Base-by-base conservation (phyloP, 92 coral and sea anemone species). In the Paragorgia papillata region DNA sequence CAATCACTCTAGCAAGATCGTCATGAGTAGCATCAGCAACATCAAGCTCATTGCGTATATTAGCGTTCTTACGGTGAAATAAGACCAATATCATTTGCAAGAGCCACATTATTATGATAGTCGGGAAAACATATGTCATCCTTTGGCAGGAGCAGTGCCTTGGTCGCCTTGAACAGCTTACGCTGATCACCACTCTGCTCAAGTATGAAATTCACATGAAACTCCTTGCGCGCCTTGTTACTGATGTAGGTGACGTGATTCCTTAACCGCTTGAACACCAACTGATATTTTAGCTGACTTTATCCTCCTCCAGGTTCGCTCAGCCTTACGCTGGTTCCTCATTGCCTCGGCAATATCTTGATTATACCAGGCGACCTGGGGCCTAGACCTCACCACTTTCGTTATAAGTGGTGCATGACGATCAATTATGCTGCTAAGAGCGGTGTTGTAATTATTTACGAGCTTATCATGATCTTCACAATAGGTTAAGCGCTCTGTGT, bases 311-410 rank as follows among this genome's bases (percentile, higher is more conserved):
- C 89, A 74, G n/a, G 17, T 49, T 32, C 73, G 79, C 39, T 80
- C 89, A 9, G 89, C 89, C 41, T 57, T 79, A 31, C 74, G 66
- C 49, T 31, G 87, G 63, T 57, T 64, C 51, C 86, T 85, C 62
- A 80, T 81, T 40, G 82, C 89, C 74, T 80, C 89, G 22, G 85
- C 82, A 9, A 85, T 85, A 62, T 74, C 85, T 21, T 58, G 41
- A 46, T 73, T 80, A 80, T 85, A 80, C 89, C 85, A 80, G 56
- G 85, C 65, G 24, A 79, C 85, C 73, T 85, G 74, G 46, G 89
- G 86, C 66, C 89, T 66, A 70, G 79, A 56, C 75, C 80, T 60
- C 40, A 81, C 89, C 19, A 58, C 41, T 66, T 80, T 85, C 41
- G 85, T 86, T 63, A 44, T 76, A 37, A 75, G 27, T 15, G 89